Evolutionary conservation across 2,113 vertebrate genomes (phyloP), one percentile per base, ranked within the genome.

Genomic region (Rhea pennata): DNA sequence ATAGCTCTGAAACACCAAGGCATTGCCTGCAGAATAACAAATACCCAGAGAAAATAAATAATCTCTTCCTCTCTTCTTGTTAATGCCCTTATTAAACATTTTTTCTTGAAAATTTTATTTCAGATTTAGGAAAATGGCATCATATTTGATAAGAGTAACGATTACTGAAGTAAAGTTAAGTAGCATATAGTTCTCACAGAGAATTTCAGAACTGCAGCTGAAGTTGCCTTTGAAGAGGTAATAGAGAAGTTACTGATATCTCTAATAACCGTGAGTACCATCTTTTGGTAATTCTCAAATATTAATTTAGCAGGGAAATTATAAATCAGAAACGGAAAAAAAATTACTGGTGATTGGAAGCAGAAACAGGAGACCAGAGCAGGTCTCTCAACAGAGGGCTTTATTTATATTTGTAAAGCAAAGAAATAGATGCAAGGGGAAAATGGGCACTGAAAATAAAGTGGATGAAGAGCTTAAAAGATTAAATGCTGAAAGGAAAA

Each of bases 191-290:
- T 46, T 12, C 39, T 84, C 70, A 51, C 8, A 70, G 11, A 73
- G 10, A 11, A 73, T 76, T 50, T 59, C 64, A 64, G 31, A 74
- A 33, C 1, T 48, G 10, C 10, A 53, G 40, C 7, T 40, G 26
- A 75, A 76, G 78, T 59, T 69, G 59, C 31, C 31, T 73, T 80
- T n/a, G 8, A 21, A 78, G 42, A 67, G 73, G 3, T 27, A 51
- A 13, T 53, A 62, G 12, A 36, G 20, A 79, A 79, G 12, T 75
- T 40, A 54, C 24, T 31, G 61, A 9, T 42, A 15, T 53, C 29
- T 27, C n/a, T 59, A 9, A 33, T 70, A 15, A 44, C 14, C 33
- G 36, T 0, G 1, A 82, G 40, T 71, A 36, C 21, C 0, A 0
- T 12, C n/a, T 85, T 40, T 50, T 76, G n/a, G 14, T 13, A 80